Base-by-base conservation (phyloP, 2,888 invertebrate species). In the Trachelus stipa region DNA sequence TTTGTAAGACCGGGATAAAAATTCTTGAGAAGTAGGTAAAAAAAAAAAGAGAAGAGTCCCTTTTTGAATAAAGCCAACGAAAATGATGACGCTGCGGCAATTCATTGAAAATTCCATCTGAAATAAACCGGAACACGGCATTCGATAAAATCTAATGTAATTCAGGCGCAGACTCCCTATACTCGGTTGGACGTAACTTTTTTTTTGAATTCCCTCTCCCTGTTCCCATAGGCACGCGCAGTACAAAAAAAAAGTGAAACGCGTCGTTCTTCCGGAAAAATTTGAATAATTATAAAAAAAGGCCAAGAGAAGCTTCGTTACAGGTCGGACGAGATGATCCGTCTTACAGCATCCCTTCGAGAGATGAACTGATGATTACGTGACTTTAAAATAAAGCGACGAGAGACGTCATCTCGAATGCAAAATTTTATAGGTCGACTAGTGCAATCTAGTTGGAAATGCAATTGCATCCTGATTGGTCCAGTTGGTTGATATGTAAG, bases 1-100 rank as follows among this genome's bases (percentile, higher is more conserved):
- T 12, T 69, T 23, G 15, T 37, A 15, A 15, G 40, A 15, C 15
- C 4, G 15, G 15, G 12, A 4, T 40, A 15, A 23, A 56, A 56
- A 56, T 71, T 71, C 71, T 71, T 71, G 71, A 31, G 31, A 71
- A 56, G 56, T 9, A 56, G 56, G 56, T 56, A 56, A 56, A 56
- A 40, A 15, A 37, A 12, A 4, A 37, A 35, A 12, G 3, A 37
- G 31, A 12, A 12, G 11, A 4, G 4, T 37, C 15, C 56, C 56
- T 15, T 56, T 56, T 56, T 9, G 56, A 56, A 56, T 56, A 56
- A 23, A 56, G 56, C 56, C 56, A 56, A 23, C 6, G 23, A 23
- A 56, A 56, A 56, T 0, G 23, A 56, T 23, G 56, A 23, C 23
- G 23, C 56, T 23, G 56, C 56, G 56, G 56, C 56, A 23, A 56